Evolutionary conservation across 2,888 invertebrate species (phyloP).

Genomic region (Allolobophora icterica): DNA sequence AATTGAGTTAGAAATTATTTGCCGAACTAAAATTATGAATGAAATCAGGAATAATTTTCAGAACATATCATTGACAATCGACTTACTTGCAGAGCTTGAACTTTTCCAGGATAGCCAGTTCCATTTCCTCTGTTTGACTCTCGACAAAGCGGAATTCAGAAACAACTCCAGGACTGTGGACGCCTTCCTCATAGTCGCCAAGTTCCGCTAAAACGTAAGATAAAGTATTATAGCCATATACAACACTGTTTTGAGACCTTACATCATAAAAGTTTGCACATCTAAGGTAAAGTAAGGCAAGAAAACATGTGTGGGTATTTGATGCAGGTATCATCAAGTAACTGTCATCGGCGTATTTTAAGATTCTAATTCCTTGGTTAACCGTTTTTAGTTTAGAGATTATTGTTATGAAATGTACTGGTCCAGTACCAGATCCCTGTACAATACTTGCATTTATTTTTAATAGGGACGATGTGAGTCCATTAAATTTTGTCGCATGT

Average conservation of each 20-base stretch:
- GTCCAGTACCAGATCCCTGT: no score
- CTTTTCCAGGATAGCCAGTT: constrained; percentile 89
- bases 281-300: not conserved
- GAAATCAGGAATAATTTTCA: not conserved
- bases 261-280: not conserved
- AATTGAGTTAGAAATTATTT: no score
- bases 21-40: no score
- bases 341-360: no score
- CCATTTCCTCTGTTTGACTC: constrained; percentile 92
- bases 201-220: constrained; percentile 79
- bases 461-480: no score
- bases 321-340: no score
- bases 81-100: constrained; percentile 71
- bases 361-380: no score
- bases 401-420: no score
- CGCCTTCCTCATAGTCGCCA: constrained; percentile 90
- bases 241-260: not conserved
- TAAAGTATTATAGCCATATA: not conserved
- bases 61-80: not conserved
- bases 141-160: constrained; percentile 98
- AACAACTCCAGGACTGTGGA: constrained; percentile 93
- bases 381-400: no score
- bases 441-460: no score
- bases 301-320: not conserved
- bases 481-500: no score